These are phyloP conservation scores for Aotus griseimembra DNA, from an alignment of 2,797 vertebrate genomes.

Conservation along the genomic window DNA sequence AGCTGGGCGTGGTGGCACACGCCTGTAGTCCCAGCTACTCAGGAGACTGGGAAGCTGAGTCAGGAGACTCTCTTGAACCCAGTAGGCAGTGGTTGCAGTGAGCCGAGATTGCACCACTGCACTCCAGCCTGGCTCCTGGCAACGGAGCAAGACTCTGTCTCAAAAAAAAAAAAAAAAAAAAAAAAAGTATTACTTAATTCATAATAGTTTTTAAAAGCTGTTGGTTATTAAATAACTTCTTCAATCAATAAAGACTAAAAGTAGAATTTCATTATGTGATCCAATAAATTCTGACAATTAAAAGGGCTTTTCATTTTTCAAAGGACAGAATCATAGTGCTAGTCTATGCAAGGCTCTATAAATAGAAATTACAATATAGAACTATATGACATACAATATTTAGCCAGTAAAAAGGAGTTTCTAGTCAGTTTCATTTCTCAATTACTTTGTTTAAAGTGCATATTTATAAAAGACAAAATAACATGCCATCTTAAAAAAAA, in stretches of 20 bases:
- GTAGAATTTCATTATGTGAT: neutral
- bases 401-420: neutral
- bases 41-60: too few species aligned
- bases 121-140: too few species aligned
- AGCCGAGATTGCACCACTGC: too few species aligned
- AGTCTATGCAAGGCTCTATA: neutral
- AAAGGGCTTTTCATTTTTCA: slow-evolving; percentile 37
- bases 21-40: too few species aligned
- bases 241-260: slow-evolving; percentile 9
- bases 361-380: neutral
- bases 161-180: too few species aligned
- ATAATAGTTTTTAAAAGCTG: neutral
- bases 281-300: slow-evolving; percentile 13
- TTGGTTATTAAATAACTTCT: slow-evolving; percentile 16
- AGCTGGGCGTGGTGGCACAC: too few species aligned
- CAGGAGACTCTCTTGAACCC: too few species aligned
- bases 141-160: too few species aligned
- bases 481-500: slow-evolving; percentile 7
- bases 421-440: slow-evolving; percentile 39
- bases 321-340: neutral
- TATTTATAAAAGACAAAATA: slow-evolving; percentile 46
- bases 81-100: too few species aligned
- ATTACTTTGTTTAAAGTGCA: neutral
- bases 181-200: slow-evolving; percentile 29
- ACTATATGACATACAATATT: neutral